A percentile compares a stretch with the other conserved stretches of the same genome.
Evolutionary conservation across 2,113 vertebrate genomes (phyloP).

Genomic region (Monopterus albus): DNA sequence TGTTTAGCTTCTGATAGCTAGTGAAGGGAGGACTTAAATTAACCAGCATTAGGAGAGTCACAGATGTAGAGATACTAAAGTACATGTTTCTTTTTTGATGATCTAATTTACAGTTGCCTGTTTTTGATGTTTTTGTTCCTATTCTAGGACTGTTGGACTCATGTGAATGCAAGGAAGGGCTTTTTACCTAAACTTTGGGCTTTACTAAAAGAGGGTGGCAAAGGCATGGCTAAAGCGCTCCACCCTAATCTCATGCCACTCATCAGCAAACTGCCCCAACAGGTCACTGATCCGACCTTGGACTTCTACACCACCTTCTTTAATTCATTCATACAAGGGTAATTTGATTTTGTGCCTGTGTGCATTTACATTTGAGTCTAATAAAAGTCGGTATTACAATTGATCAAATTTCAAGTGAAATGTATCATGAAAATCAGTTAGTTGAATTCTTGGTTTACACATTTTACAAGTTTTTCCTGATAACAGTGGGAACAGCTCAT

Average conservation of each 20-base stretch:
- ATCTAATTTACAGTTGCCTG: background rate
- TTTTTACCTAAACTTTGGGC: constrained; percentile 92
- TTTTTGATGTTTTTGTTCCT: background rate
- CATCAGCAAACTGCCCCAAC: constrained; percentile 89
- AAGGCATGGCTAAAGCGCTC: constrained; percentile 89
- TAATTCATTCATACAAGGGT: constrained; percentile 89
- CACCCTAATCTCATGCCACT: constrained; percentile 93
- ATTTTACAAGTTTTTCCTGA: no score
- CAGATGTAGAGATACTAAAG: background rate
- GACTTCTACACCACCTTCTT: constrained; percentile 91
- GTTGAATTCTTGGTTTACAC: no score
- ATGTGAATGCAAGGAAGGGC: constrained; percentile 92
- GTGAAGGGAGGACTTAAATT: background rate
- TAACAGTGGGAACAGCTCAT: no score
- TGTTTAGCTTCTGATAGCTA: background rate
- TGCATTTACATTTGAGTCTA: background rate
- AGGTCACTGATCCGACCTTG: constrained; percentile 84
- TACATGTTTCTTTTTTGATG: background rate
- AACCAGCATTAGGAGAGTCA: background rate
- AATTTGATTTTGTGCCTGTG: constrained; percentile 36
- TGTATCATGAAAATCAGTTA: no score
- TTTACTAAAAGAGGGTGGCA: constrained; percentile 90
- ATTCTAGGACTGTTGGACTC: constrained; percentile 92
- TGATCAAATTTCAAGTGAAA: no score
- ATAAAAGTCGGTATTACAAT: no score